phyloP scores from a whole-genome alignment of 1,140 invertebrate species.

The Harpegnathos saltator region DNA sequence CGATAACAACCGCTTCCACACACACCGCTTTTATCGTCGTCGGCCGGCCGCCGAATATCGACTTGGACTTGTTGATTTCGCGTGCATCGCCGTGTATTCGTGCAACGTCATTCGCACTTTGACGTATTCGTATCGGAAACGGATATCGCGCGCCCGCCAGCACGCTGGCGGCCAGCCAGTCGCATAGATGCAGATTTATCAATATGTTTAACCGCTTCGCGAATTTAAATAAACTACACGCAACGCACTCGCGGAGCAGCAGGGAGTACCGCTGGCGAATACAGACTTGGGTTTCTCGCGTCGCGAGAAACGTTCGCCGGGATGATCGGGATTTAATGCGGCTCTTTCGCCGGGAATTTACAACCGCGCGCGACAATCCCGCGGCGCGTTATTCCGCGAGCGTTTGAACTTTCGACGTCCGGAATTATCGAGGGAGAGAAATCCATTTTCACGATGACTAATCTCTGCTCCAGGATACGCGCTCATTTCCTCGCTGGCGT shows the following conservation, averaged over 20 bases:
- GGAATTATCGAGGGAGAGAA: no score
- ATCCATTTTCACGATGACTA: conserved; percentile 26
- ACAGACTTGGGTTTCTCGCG: no score
- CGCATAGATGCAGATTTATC: conserved; percentile 39
- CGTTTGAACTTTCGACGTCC: no score
- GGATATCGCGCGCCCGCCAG: conserved; percentile 4
- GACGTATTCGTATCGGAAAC: conserved; percentile 39
- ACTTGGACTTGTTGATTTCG: conserved; percentile 58
- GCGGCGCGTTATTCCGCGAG: no score
- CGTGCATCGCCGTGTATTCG: conserved; percentile 19
- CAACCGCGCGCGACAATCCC: background rate
- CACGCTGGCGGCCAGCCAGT: background rate
- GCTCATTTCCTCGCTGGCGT: background rate
- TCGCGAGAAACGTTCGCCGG: background rate
- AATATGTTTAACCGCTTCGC: background rate
- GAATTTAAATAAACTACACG: conserved; percentile 4
- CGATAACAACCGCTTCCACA: conserved; percentile 27
- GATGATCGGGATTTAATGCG: conserved; percentile 12
- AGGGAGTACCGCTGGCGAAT: no score
- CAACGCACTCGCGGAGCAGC: no score
- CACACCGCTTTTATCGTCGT: conserved; percentile 23
- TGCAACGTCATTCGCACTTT: conserved; percentile 43
- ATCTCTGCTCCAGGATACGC: background rate
- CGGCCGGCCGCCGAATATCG: conserved; percentile 29
- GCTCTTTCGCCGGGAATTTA: background rate